Conservation (phyloP, 2,888 invertebrate genomes). For the Halocaridina rubra region DNA sequence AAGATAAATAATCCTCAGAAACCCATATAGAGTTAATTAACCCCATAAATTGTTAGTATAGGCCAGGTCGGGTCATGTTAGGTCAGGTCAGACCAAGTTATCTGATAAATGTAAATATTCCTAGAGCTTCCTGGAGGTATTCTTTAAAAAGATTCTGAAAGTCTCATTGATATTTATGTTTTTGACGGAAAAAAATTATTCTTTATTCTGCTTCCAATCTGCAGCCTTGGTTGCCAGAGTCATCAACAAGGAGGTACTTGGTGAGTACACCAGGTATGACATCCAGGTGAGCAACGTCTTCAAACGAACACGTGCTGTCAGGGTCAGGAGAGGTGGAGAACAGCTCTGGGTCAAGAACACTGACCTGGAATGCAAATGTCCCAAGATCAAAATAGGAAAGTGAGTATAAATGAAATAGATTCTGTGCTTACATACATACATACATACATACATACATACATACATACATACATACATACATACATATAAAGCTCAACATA, state of each 20-base stretch:
- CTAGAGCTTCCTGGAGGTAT: too few species aligned
- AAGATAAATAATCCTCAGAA: too few species aligned
- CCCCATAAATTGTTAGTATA: too few species aligned
- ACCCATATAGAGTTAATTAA: too few species aligned
- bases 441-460: background rate
- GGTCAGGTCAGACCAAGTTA: too few species aligned
- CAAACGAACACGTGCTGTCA: constrained; percentile 52
- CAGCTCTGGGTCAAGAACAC: constrained; percentile 60
- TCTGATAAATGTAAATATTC: too few species aligned
- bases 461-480: background rate
- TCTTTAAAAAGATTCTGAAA: too few species aligned
- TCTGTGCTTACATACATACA: background rate
- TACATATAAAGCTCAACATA: background rate
- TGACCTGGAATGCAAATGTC: constrained; percentile 63
- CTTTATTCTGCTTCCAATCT: background rate
- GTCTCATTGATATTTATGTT: too few species aligned
- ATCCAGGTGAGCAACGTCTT: constrained; percentile 62
- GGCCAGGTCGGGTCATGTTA: too few species aligned
- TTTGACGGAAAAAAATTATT: too few species aligned
- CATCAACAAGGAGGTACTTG: constrained; percentile 56
- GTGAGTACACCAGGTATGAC: constrained; percentile 62
- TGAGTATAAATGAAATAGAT: constrained; percentile 22
- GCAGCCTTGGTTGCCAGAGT: constrained; percentile 63
- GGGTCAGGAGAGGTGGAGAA: constrained; percentile 60
- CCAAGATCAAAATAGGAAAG: constrained; percentile 62